These are phyloP conservation scores for Noturus placidus DNA, from an alignment of 2,113 vertebrate genomes.

Conservation along the genomic window DNA sequence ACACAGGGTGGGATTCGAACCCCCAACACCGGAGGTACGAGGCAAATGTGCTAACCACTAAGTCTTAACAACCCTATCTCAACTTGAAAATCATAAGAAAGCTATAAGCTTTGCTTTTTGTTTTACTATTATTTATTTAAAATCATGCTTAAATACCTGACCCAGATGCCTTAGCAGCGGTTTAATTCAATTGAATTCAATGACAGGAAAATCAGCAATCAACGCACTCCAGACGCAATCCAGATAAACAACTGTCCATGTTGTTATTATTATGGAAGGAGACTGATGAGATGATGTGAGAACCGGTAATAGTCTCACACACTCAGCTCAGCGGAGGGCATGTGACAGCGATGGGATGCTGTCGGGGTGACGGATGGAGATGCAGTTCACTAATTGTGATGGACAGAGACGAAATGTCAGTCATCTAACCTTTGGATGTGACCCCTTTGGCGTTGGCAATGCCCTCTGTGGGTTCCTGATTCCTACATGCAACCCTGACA, in stretches of 20 bases:
- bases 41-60: no score
- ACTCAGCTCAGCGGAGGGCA: slow-evolving; percentile 3
- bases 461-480: slow-evolving; percentile 48
- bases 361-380: slow-evolving; percentile 8
- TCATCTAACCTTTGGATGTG: slow-evolving; percentile 70
- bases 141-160: neutral
- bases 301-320: slow-evolving; percentile 23
- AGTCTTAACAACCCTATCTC: neutral
- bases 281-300: slow-evolving; percentile 12
- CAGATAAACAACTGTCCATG: neutral
- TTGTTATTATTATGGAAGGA: slow-evolving; percentile 4
- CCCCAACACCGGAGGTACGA: no score
- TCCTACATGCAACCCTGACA: slow-evolving; percentile 49
- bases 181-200: neutral
- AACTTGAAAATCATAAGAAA: neutral
- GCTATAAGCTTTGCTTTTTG: neutral
- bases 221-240: neutral
- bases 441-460: slow-evolving; percentile 59
- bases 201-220: neutral
- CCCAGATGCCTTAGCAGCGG: neutral
- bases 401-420: slow-evolving; percentile 67
- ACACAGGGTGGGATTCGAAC: no score
- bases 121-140: neutral
- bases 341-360: slow-evolving; percentile 27
- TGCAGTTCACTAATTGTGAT: slow-evolving; percentile 43